Evolutionary conservation across 53 echinoderm and acorn worm genomes (phyloP).

Genomic region (Echinarachnius parma): DNA sequence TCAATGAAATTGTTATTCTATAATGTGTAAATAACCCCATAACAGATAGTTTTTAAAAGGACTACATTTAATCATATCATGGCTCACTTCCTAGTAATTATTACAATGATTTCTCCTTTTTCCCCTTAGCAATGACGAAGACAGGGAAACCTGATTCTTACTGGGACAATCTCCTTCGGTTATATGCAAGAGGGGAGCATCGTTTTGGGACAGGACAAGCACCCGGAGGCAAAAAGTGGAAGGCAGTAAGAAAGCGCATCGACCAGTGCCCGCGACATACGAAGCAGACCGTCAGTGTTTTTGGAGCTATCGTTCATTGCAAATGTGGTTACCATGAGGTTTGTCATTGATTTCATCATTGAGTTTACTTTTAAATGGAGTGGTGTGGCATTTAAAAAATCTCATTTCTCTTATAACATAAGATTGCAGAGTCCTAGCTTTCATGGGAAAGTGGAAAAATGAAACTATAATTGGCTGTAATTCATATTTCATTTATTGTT

Average conservation of each 20-base stretch:
- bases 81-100: too few relatives aligned
- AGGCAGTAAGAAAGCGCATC: background rate
- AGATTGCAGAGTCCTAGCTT: background rate
- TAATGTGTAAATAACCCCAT: too few relatives aligned
- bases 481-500: too few relatives aligned
- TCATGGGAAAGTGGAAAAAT: background rate
- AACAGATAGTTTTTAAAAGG: too few relatives aligned
- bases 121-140: background rate
- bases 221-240: background rate
- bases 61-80: too few relatives aligned
- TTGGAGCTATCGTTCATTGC: background rate
- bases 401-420: too few relatives aligned
- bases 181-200: background rate
- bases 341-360: background rate
- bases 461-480: background rate
- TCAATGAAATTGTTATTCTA: too few relatives aligned
- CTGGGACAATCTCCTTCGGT: background rate
- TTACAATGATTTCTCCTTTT: too few relatives aligned
- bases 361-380: too few relatives aligned
- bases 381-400: too few relatives aligned
- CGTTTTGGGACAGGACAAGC: background rate
- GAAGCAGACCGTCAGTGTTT: background rate
- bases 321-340: background rate
- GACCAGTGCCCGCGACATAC: background rate
- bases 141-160: background rate